Evolutionary conservation across 2,888 invertebrate species (phyloP).

Genomic region (Flexamia atlantica): DNA sequence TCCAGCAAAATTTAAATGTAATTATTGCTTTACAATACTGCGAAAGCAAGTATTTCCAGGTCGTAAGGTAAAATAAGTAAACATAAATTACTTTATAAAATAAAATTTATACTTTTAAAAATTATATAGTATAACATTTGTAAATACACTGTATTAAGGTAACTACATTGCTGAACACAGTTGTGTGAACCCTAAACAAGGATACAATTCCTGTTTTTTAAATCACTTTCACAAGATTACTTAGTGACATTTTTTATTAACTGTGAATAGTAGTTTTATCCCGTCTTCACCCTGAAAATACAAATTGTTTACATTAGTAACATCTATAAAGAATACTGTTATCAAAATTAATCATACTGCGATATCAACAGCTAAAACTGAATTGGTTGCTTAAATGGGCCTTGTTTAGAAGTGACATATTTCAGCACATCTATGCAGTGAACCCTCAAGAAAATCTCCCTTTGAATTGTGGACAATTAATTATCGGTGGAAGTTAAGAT

Average conservation of each 20-base stretch:
- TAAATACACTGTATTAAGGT: not conserved
- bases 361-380: no score
- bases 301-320: not conserved
- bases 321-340: not conserved
- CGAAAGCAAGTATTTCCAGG: no score
- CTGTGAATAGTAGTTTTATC: not conserved
- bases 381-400: no score
- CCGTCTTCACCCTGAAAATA: conserved; percentile 10
- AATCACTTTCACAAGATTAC: conserved; percentile 3
- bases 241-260: not conserved
- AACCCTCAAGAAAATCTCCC: no score
- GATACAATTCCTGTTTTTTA: not conserved
- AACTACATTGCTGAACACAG: conserved; percentile 18
- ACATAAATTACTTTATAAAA: not conserved
- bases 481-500: no score
- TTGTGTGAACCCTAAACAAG: not conserved
- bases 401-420: no score
- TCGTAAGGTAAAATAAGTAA: no score
- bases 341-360: no score
- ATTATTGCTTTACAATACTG: no score
- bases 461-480: no score
- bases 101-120: not conserved
- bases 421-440: no score
- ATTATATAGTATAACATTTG: not conserved
- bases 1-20: no score